Evolutionary conservation across 2,113 vertebrate species (phyloP).

Genomic region (Nannobrachium achirus): DNA sequence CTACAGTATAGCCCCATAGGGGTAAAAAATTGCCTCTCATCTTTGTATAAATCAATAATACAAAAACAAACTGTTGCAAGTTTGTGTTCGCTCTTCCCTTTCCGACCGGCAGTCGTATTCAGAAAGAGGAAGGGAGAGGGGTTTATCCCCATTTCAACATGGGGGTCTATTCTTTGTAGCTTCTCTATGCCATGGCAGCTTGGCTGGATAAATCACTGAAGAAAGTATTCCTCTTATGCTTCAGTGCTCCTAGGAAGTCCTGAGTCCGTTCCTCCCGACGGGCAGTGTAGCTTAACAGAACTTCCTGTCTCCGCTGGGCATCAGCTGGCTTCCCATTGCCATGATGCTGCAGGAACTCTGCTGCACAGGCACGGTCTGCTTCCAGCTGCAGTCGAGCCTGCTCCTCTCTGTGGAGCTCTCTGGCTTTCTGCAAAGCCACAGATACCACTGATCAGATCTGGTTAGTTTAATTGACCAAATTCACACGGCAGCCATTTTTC

Average conservation of each 20-base stretch:
- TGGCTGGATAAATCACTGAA: slow-evolving; percentile 67
- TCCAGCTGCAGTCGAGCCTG: slow-evolving; percentile 87
- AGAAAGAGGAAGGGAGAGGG: slow-evolving; percentile 46
- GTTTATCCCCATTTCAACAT: slow-evolving; percentile 35
- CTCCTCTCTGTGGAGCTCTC: slow-evolving; percentile 86
- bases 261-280: slow-evolving; percentile 87
- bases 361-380: slow-evolving; percentile 84
- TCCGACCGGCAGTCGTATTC: slow-evolving; percentile 55
- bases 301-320: slow-evolving; percentile 75
- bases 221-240: slow-evolving; percentile 88
- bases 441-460: neutral
- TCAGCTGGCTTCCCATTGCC: slow-evolving; percentile 81
- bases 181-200: slow-evolving; percentile 71
- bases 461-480: neutral
- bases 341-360: slow-evolving; percentile 80
- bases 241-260: slow-evolving; percentile 87
- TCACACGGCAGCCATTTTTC: neutral
- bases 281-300: slow-evolving; percentile 80
- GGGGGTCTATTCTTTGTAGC: slow-evolving; percentile 8
- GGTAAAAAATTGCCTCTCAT: slow-evolving; percentile 63
- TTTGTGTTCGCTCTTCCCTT: slow-evolving; percentile 30
- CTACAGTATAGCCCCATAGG: slow-evolving; percentile 73
- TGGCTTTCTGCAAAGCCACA: slow-evolving; percentile 85
- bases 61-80: slow-evolving; percentile 48
- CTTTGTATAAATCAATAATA: slow-evolving; percentile 54